Base-by-base conservation (phyloP, 2,888 invertebrate species). In the Hirtodrosophila confusa region DNA sequence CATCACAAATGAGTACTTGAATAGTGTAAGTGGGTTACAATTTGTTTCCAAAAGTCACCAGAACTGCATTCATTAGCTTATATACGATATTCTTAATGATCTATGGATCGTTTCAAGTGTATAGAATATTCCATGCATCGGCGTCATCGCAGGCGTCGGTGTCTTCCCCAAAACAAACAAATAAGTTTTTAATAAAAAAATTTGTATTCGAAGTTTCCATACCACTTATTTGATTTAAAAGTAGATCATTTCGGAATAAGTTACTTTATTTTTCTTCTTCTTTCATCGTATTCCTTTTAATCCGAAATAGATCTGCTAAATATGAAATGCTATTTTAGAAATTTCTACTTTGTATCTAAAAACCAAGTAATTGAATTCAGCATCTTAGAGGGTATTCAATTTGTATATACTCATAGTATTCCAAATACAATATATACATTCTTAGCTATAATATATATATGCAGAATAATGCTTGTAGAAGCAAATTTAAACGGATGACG, bases 401-500 rank as follows among this genome's bases (percentile, higher is more conserved):
- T 9, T n/a, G 33, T 43, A 29, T 23, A 17, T 27, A 12, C 29
- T 27, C 10, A 24, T 17, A 17, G 1, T 17, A 1, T 17, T 1
- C 1, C 36, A 36, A n/a, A 51, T 43, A 39, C 36, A 27, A 35
- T 47, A 41, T 48, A 62, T 17, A 62, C 33, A 51, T 29, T 43
- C 35, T 37, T 27, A 37, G 29, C 55, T 54, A 54, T 54, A 54
- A 43, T 44, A 49, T 37, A 8, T 48, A 49, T 45, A 49, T 49
- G 56, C 31, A 61, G 35, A 53, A 69, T 60, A 68, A 53, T 56
- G 55, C 31, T 51, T 58, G 37, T 47, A 45, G 65, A 67, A 56
- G 61, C 56, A 37, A 60, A 79, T 57, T 78, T 55, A 68, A 67
- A 43, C 67, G 69, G 50, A 85, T 84, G 84, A 86, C 84, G 88